These are phyloP conservation scores for Pao palembangensis DNA, from an alignment of 2,113 vertebrate genomes.

Conservation along the genomic window DNA sequence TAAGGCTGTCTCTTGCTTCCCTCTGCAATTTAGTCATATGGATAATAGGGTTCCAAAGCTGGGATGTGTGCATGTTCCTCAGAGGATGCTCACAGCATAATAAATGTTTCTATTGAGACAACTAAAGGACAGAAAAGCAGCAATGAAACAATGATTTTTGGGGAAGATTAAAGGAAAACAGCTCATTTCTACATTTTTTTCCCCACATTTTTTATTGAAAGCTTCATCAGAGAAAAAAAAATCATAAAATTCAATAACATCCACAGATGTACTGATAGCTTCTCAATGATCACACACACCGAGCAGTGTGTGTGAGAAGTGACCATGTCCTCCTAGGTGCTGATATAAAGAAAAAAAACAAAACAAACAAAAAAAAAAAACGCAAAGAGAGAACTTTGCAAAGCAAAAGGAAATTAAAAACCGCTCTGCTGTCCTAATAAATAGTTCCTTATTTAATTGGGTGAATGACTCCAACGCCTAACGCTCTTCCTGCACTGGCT, in stretches of 20 bases:
- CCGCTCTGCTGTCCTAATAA: slow-evolving; percentile 80
- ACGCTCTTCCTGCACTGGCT: slow-evolving; percentile 61
- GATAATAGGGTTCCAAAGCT: slow-evolving; percentile 46
- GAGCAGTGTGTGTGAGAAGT: slow-evolving; percentile 62
- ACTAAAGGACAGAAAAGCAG: slow-evolving; percentile 24
- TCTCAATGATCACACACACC: slow-evolving; percentile 68
- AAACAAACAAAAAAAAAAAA: slow-evolving; percentile 34
- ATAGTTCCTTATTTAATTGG: slow-evolving; percentile 66
- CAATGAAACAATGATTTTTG: slow-evolving; percentile 24
- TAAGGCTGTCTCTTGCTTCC: slow-evolving; percentile 46
- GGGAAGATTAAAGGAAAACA: slow-evolving; percentile 39
- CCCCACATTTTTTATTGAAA: slow-evolving; percentile 89
- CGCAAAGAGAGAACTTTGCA: slow-evolving; percentile 41
- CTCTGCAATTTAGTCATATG: slow-evolving; percentile 59
- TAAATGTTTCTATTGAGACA: slow-evolving; percentile 33
- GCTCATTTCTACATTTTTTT: slow-evolving; percentile 53
- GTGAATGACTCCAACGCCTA: slow-evolving; percentile 46
- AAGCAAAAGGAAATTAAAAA: slow-evolving; percentile 57
- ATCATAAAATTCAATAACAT: slow-evolving; percentile 89
- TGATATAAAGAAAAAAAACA: slow-evolving; percentile 53
- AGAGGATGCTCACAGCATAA: slow-evolving; percentile 31
- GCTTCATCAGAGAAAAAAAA: slow-evolving; percentile 89
- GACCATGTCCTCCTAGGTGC: slow-evolving; percentile 62
- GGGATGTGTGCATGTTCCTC: slow-evolving; percentile 20
- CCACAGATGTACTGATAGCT: slow-evolving; percentile 91